Percentiles rank a stretch among this genome's conserved stretches.
Conservation (phyloP, 2,888 invertebrate genomes). For the Celastrina argiolus region DNA sequence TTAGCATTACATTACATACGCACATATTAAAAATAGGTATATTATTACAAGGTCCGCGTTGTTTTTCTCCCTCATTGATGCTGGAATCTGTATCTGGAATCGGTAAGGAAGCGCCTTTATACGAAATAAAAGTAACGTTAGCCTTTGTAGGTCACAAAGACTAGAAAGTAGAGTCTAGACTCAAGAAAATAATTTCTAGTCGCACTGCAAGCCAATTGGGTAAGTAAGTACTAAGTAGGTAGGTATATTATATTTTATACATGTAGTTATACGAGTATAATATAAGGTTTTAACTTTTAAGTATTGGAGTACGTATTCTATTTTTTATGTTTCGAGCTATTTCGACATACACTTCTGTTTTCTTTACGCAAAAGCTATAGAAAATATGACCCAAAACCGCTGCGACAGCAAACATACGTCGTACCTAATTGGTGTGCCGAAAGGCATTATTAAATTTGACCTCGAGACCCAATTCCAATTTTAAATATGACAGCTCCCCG, state of each 20-base stretch:
- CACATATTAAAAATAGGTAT: no score
- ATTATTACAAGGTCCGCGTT: no score
- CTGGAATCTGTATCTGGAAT: no score
- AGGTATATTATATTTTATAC: no score
- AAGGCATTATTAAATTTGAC: slow-evolving; percentile 19
- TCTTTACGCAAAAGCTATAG: neutral
- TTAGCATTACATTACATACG: no score
- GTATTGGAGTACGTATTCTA: neutral
- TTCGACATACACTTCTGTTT: neutral
- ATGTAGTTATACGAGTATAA: no score
- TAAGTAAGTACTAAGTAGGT: neutral
- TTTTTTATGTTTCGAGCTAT: neutral
- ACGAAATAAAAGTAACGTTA: slow-evolving; percentile 9
- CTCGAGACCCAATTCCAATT: slow-evolving; percentile 21
- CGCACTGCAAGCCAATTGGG: neutral
- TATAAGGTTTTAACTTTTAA: no score
- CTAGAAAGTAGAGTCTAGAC: neutral
- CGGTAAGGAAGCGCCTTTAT: no score
- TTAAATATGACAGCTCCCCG: slow-evolving; percentile 20
- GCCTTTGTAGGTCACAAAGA: neutral
- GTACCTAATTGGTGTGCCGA: slow-evolving; percentile 17
- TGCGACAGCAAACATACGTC: neutral
- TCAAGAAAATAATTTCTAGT: neutral
- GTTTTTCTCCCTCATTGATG: no score
- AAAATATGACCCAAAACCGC: slow-evolving; percentile 11